Conservation (phyloP, 2,888 invertebrate species). For the Limnephilus auricula region DNA sequence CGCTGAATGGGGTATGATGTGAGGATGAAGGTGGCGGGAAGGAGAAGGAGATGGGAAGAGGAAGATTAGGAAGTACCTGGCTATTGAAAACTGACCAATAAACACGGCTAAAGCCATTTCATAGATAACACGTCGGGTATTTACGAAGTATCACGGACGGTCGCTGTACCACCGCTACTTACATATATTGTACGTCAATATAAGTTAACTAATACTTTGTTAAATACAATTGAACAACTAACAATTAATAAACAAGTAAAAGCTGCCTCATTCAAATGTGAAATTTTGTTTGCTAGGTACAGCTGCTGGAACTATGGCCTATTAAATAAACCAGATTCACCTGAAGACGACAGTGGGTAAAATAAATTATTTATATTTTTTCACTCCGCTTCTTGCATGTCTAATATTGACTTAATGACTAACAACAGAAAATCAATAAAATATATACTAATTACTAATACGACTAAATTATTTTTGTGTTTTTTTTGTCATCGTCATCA, state of each 20-base stretch:
- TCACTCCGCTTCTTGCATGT: neutral
- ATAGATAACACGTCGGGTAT: too few relatives aligned
- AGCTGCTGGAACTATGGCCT: neutral
- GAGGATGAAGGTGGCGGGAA: too few relatives aligned
- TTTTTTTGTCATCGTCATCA: too few relatives aligned
- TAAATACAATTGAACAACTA: neutral
- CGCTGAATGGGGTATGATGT: too few relatives aligned
- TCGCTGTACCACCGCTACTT: neutral
- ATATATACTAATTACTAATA: too few relatives aligned
- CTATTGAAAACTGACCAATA: too few relatives aligned
- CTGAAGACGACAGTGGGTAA: neutral
- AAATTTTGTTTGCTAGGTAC: neutral
- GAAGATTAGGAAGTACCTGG: too few relatives aligned
- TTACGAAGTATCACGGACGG: neutral
- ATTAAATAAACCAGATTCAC: neutral
- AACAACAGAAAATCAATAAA: neutral
- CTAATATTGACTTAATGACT: neutral
- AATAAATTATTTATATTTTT: neutral
- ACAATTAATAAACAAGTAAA: neutral
- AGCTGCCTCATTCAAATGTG: neutral
- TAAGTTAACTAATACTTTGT: neutral
- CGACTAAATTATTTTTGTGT: too few relatives aligned
- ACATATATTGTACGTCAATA: neutral
- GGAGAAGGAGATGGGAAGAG: too few relatives aligned
- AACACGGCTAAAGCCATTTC: too few relatives aligned